Percentiles rank a stretch among this genome's conserved stretches.
phyloP scores from a whole-genome alignment of 2,888 invertebrate genomes.

The Scaptomyza parva region DNA sequence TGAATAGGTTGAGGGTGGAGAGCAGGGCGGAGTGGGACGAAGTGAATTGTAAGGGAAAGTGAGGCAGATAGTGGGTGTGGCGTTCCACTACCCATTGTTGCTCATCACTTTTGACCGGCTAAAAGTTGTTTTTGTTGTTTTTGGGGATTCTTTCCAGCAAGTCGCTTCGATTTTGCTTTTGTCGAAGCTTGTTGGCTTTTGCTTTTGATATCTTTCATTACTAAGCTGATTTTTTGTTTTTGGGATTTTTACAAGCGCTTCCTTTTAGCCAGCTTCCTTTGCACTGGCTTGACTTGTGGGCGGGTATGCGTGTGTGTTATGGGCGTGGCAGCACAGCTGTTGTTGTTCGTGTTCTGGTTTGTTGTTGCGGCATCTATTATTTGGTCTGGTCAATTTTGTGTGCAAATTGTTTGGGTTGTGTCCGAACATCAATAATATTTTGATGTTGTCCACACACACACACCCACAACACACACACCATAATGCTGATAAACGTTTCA shows the following conservation, averaged over 20 bases:
- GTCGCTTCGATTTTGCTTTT: slow-evolving; percentile 47
- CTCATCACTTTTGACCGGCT: slow-evolving; percentile 61
- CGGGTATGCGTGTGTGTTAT: slow-evolving; percentile 35
- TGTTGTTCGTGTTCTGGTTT: slow-evolving; percentile 1
- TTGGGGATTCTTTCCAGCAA: slow-evolving; percentile 44
- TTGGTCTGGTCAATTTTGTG: slow-evolving; percentile 64
- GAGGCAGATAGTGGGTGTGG: slow-evolving; percentile 9
- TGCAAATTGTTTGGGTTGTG: slow-evolving; percentile 74
- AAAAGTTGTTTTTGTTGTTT: slow-evolving; percentile 64
- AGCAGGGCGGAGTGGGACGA: not conserved
- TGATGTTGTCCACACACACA: slow-evolving; percentile 37
- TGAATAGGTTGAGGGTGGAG: not conserved
- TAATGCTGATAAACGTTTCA: slow-evolving; percentile 43
- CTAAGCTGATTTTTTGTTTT: slow-evolving; percentile 70
- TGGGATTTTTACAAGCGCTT: slow-evolving; percentile 35
- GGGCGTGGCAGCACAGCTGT: slow-evolving; percentile 64
- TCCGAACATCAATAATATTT: slow-evolving; percentile 70
- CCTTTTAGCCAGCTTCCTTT: slow-evolving; percentile 7
- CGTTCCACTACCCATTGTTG: slow-evolving; percentile 49
- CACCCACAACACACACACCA: slow-evolving; percentile 11
- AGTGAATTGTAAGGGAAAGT: slow-evolving; percentile 4
- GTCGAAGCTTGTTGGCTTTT: slow-evolving; percentile 63
- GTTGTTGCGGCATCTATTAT: slow-evolving; percentile 39
- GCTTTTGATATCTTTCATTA: slow-evolving; percentile 53
- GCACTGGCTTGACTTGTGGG: slow-evolving; percentile 17